Evolutionary conservation across 1,140 invertebrate genomes (phyloP).

Genomic region (Drosophila pandora): DNA sequence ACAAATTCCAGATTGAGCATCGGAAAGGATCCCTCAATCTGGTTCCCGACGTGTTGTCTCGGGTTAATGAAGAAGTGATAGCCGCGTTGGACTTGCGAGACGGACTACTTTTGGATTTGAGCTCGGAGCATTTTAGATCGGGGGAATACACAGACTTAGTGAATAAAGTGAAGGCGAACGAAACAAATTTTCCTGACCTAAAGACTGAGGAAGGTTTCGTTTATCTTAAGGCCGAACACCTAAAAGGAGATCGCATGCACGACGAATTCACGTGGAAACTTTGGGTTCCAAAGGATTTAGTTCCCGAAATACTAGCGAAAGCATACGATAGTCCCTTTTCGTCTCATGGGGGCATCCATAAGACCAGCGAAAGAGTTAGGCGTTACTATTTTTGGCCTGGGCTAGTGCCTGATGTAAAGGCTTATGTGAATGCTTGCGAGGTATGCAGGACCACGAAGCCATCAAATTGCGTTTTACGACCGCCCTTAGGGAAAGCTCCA

Average conservation of each 20-base stretch:
- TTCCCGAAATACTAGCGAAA: too few species aligned
- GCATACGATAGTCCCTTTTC: too few species aligned
- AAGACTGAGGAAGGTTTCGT: not conserved
- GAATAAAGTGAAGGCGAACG: not conserved
- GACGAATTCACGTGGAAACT: constrained; percentile 6
- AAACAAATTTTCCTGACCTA: constrained; percentile 1
- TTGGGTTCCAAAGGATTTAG: constrained; percentile 6
- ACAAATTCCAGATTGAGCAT: too few species aligned
- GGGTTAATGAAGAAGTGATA: too few species aligned
- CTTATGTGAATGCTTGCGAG: too few species aligned
- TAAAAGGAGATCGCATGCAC: not conserved
- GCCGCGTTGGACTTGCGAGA: not conserved
- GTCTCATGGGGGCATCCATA: not conserved
- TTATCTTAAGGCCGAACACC: not conserved
- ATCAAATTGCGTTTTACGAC: too few species aligned
- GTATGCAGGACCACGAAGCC: too few species aligned
- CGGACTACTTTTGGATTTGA: not conserved
- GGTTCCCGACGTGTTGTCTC: too few species aligned
- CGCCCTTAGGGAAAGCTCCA: too few species aligned
- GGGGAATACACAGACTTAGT: not conserved
- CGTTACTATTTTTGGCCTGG: too few species aligned
- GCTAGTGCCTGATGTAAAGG: too few species aligned
- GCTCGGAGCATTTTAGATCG: not conserved
- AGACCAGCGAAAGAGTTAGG: not conserved
- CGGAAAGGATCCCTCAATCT: too few species aligned